These are phyloP conservation scores for Muscidifurax raptorellus DNA, from an alignment of 1,140 invertebrate species.

Conservation along the genomic window DNA sequence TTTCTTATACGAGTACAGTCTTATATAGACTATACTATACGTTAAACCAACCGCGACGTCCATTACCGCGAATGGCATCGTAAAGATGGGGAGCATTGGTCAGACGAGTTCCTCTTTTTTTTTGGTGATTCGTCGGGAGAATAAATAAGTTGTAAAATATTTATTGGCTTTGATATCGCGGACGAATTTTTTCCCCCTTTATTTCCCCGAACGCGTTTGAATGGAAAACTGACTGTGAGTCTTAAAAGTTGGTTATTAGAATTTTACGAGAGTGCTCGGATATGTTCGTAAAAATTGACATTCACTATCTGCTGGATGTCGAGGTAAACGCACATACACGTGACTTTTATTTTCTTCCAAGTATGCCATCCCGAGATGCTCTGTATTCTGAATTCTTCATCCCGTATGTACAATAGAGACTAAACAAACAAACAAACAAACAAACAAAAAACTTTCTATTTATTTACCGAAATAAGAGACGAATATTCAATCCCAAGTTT, in stretches of 20 bases:
- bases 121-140: neutral
- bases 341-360: no score
- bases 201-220: no score
- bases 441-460: neutral
- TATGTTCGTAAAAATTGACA: neutral
- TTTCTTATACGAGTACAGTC: neutral
- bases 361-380: no score
- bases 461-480: no score
- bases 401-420: neutral
- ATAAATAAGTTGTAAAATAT: neutral
- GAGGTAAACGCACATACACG: no score
- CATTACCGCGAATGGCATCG: neutral
- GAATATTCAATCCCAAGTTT: no score
- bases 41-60: neutral
- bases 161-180: neutral
- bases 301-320: no score
- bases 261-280: neutral
- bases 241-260: neutral
- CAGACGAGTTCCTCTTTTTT: neutral
- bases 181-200: neutral
- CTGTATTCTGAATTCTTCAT: no score
- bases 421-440: no score
- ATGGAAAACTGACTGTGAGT: no score
- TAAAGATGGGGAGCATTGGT: neutral
- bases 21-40: neutral